Percentiles rank a stretch among this genome's conserved stretches.
phyloP scores from a whole-genome alignment of 2,888 invertebrate species.

The Hirtodrosophila histrioides region DNA sequence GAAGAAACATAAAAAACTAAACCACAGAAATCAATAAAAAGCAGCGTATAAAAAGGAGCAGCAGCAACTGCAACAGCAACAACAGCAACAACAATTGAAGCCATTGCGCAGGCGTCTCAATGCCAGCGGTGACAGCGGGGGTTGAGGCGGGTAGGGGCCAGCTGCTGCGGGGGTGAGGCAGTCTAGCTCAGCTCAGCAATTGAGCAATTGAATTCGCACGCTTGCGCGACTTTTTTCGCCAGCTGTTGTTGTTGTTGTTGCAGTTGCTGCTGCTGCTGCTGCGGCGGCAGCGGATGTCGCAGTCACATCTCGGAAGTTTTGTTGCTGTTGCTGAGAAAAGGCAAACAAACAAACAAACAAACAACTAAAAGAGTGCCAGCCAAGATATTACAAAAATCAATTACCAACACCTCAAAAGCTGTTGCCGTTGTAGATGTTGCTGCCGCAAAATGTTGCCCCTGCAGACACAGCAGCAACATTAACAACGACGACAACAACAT shows the following conservation, averaged over 20 bases:
- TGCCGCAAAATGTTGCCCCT: slow-evolving; percentile 51
- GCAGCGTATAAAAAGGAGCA: slow-evolving; percentile 69
- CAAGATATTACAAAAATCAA: slow-evolving; percentile 78
- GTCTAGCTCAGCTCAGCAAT: slow-evolving; percentile 59
- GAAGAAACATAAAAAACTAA: slow-evolving; percentile 54
- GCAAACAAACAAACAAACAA: slow-evolving; percentile 53
- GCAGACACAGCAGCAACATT: slow-evolving; percentile 55
- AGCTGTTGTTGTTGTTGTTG: slow-evolving; percentile 33
- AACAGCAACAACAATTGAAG: slow-evolving; percentile 22
- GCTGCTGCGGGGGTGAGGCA: slow-evolving; percentile 8
- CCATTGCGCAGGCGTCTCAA: slow-evolving; percentile 71
- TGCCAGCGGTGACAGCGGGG: slow-evolving; percentile 15
- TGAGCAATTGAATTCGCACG: slow-evolving; percentile 80
- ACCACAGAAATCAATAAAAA: slow-evolving; percentile 76
- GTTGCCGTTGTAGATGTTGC: slow-evolving; percentile 62
- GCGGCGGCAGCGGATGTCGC: slow-evolving; percentile 67
- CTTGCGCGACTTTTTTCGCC: slow-evolving; percentile 74
- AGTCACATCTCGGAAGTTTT: slow-evolving; percentile 77
- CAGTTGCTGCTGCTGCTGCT: slow-evolving; percentile 21
- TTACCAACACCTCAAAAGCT: slow-evolving; percentile 78
- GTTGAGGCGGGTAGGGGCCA: slow-evolving; percentile 8
- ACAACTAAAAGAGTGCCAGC: slow-evolving; percentile 65
- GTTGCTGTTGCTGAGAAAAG: slow-evolving; percentile 53
- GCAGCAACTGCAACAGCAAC: slow-evolving; percentile 42
- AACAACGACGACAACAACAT: slow-evolving; percentile 47